Evolutionary conservation across 2,113 vertebrate species (phyloP).

Genomic region (Neofelis nebulosa): DNA sequence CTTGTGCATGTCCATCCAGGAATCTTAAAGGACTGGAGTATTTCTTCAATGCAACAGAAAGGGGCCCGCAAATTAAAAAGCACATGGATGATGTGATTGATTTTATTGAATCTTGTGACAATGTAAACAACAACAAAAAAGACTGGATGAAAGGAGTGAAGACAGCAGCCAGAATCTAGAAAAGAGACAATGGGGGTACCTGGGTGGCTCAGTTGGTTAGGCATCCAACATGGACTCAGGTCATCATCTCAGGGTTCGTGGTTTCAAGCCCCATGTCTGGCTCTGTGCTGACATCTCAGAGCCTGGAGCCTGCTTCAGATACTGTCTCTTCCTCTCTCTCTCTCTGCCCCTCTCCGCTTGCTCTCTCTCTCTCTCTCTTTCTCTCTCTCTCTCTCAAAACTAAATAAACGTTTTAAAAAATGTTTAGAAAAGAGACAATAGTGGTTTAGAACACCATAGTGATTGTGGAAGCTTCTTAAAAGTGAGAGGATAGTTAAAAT

Average conservation of each 20-base stretch:
- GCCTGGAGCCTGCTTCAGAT: no score
- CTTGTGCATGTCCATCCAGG: neutral
- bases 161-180: neutral
- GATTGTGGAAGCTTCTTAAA: neutral
- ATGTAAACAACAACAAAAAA: neutral
- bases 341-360: no score
- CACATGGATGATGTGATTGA: fast-evolving
- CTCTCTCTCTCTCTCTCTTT: no score
- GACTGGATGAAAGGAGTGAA: neutral
- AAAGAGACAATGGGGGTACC: neutral
- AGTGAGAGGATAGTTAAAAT: neutral
- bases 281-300: no score
- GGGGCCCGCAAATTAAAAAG: neutral
- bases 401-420: no score
- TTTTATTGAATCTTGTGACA: neutral
- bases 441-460: neutral
- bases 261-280: no score
- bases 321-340: no score
- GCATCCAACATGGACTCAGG: no score
- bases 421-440: neutral
- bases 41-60: neutral
- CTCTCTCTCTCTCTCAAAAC: no score
- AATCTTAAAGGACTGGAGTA: neutral
- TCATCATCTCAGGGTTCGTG: no score
- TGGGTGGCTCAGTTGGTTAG: no score